Percentiles rank a stretch among this genome's conserved stretches.
phyloP scores from a whole-genome alignment of 2,113 vertebrate genomes.

The Amphilophus citrinellus region DNA sequence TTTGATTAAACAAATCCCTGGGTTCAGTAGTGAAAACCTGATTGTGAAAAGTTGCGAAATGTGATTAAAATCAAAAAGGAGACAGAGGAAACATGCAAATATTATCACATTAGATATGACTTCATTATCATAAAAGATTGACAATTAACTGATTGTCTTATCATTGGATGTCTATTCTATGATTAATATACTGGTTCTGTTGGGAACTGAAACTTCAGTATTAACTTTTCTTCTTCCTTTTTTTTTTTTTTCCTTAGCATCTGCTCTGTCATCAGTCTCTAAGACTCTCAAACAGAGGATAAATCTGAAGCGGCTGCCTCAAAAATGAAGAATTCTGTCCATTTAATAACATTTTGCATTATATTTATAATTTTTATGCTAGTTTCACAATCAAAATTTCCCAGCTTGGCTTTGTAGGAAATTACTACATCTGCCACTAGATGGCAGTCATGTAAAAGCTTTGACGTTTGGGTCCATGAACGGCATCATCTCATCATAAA shows the following conservation, averaged over 20 bases:
- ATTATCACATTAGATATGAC: background rate
- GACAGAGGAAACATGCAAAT: background rate
- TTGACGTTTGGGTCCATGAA: background rate
- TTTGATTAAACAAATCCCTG: background rate
- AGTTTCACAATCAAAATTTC: background rate
- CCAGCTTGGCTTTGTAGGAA: background rate
- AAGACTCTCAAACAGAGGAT: background rate
- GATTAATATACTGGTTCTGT: background rate
- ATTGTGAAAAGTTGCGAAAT: too few relatives aligned
- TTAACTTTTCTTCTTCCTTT: background rate
- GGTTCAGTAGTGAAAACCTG: background rate
- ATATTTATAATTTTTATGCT: background rate
- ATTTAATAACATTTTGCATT: background rate
- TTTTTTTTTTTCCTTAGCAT: slow-evolving; percentile 50
- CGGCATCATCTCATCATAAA: background rate
- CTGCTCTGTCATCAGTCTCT: slow-evolving; percentile 62
- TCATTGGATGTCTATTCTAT: fast-evolving
- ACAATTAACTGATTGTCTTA: background rate
- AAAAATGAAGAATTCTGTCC: background rate
- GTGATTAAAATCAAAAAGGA: background rate
- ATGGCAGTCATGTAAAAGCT: slow-evolving; percentile 62
- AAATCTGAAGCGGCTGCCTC: background rate
- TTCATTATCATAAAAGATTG: background rate
- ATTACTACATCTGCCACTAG: slow-evolving; percentile 62
- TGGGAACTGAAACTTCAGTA: background rate